Evolutionary conservation across 2,888 invertebrate genomes (phyloP), one percentile per base, ranked within the genome.

Genomic region (Conomelus anceps): DNA sequence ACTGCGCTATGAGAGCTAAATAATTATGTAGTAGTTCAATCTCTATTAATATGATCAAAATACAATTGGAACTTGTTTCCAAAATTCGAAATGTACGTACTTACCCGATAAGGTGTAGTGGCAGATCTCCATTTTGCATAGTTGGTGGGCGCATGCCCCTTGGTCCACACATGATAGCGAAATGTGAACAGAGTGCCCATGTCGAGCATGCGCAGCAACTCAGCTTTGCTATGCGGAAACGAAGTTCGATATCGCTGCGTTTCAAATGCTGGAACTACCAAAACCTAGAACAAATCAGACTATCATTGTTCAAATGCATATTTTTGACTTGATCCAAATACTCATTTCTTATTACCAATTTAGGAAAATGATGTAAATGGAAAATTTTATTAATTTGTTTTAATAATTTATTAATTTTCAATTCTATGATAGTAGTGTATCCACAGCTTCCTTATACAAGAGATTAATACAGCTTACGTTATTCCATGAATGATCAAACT

Each of bases 251-350:
- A 98, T 84, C 97, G 95, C 92, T 97, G 97, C 0, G 97, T 97
- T 93, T 98, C 98, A 93, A 98, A 98, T 22, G 98, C 98, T 22
- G 98, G 97, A 11, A 98, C 96, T 84, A 98, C 96, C 88, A 98
- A 94, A 88, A 97, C 97, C 93, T 95, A n/a, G 88, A 7, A 89
- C 90, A 23, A 34, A 26, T 41, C 17, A 23, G 88, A 89, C n/a
- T 26, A 85, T 63, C 1, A 34, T n/a, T n/a, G n/a, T n/a, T n/a
- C n/a, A n/a, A n/a, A n/a, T n/a, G 17, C 9, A 4, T 34, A 1
- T 4, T 17, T 34, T 34, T 34, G 34, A 34, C 11, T 9, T 20
- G 22, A 85, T 22, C 24, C 17, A 3, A 34, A 34, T 17, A 7
- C 4, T 4, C 6, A 9, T 7, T 9, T 26, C 26, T 9, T 26